phyloP scores from a whole-genome alignment of 2,888 invertebrate species.

The Neoaliturus tenellus region DNA sequence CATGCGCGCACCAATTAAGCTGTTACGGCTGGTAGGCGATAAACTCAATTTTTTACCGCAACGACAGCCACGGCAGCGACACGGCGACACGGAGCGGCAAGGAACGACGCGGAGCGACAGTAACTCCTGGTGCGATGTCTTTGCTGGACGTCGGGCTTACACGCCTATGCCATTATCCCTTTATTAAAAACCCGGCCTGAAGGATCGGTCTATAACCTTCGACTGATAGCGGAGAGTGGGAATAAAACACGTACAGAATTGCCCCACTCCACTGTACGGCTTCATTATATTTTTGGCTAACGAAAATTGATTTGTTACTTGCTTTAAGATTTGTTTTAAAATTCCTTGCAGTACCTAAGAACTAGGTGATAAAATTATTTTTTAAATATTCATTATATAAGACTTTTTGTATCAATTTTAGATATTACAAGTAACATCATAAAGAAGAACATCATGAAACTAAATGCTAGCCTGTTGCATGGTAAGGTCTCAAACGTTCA shows the following conservation, averaged over 20 bases:
- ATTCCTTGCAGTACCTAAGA: no score
- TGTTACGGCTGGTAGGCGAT: constrained; percentile 43
- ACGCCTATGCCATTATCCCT: constrained; percentile 34
- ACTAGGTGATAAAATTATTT: no score
- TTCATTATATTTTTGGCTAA: not conserved
- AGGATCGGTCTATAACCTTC: constrained; percentile 2
- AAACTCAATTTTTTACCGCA: constrained; percentile 46
- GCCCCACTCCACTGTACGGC: constrained; percentile 9
- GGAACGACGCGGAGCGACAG: not conserved
- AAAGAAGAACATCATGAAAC: no score
- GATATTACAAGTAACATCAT: no score
- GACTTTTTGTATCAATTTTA: no score
- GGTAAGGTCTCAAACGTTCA: no score
- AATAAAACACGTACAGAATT: constrained; percentile 20
- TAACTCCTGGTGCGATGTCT: constrained; percentile 8
- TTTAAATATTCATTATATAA: no score
- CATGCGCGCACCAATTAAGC: constrained; percentile 39
- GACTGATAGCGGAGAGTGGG: not conserved
- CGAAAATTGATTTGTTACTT: no score
- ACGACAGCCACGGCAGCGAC: not conserved
- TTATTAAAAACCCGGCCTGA: not conserved
- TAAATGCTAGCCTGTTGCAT: no score
- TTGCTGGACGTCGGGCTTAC: not conserved
- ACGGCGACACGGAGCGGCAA: not conserved
- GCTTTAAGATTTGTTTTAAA: no score